Conservation (phyloP, 35 echinoderm and acorn worm genomes). For the Heliocidaris erythrogramma region DNA sequence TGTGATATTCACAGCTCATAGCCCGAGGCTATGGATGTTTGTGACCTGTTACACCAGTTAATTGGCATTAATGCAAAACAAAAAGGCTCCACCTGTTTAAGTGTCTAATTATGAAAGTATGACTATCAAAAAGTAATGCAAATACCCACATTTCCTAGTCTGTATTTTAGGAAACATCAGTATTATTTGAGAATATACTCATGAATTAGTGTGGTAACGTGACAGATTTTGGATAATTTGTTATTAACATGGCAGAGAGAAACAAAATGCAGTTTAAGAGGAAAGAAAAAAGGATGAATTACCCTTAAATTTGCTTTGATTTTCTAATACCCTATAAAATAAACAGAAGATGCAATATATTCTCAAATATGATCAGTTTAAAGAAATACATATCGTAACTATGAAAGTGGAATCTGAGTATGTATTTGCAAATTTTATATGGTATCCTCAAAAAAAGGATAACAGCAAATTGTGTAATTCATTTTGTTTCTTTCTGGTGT, state of each 20-base stretch:
- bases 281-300: background rate
- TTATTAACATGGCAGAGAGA: background rate
- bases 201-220: background rate
- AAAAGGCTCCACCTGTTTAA: background rate
- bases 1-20: background rate
- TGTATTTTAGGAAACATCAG: too few relatives aligned
- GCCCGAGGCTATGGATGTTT: background rate
- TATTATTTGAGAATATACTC: too few relatives aligned
- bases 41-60: background rate
- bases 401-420: background rate
- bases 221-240: background rate
- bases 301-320: background rate
- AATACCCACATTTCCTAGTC: background rate
- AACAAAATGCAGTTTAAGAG: background rate
- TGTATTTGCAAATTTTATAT: background rate
- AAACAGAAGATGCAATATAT: background rate
- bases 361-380: background rate
- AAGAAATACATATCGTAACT: background rate
- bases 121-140: background rate
- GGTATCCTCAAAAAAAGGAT: background rate
- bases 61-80: background rate
- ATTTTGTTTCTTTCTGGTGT: background rate
- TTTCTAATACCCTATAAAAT: background rate
- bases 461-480: background rate
- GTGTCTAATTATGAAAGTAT: background rate